phyloP scores from a whole-genome alignment of 2,888 invertebrate species.

The Agrochola lychnidis region DNA sequence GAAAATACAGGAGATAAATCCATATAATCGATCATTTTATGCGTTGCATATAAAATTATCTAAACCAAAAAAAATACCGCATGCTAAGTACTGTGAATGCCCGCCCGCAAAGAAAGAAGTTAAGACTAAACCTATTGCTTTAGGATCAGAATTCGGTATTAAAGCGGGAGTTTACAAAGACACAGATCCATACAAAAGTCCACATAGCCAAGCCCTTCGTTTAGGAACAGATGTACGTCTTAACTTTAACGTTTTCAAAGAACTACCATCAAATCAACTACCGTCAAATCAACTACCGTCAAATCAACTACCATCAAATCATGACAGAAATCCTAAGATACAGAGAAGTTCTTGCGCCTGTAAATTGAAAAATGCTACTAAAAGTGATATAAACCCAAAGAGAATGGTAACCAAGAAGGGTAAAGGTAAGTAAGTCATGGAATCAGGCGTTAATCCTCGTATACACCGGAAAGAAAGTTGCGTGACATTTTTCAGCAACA shows the following conservation, averaged over 20 bases:
- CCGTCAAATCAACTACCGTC: no score
- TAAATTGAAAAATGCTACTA: conserved; percentile 6
- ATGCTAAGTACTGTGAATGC: conserved; percentile 45
- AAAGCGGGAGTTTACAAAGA: conserved; percentile 29
- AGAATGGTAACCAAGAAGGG: no score
- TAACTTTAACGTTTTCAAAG: conserved; percentile 66
- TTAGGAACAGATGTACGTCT: conserved; percentile 66
- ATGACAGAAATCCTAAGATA: no score
- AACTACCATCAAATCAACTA: no score
- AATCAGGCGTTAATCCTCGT: background rate
- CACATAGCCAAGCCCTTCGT: conserved; percentile 37
- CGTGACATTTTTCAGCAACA: background rate
- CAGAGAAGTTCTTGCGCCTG: conserved; percentile 13
- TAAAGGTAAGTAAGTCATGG: conserved; percentile 38
- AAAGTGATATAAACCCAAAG: conserved; percentile 22
- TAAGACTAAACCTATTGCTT: background rate
- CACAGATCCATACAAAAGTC: conserved; percentile 10
- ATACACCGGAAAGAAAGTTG: background rate
- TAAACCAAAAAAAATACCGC: conserved; percentile 9
- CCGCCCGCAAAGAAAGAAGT: conserved; percentile 28
- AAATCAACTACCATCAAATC: no score
- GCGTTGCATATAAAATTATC: conserved; percentile 52
- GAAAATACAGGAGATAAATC: conserved; percentile 33
- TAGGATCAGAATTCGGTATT: conserved; percentile 26
- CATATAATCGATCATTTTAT: conserved; percentile 48